Evolutionary conservation across 2,113 vertebrate species (phyloP).

Genomic region (Tonatia bakeri): DNA sequence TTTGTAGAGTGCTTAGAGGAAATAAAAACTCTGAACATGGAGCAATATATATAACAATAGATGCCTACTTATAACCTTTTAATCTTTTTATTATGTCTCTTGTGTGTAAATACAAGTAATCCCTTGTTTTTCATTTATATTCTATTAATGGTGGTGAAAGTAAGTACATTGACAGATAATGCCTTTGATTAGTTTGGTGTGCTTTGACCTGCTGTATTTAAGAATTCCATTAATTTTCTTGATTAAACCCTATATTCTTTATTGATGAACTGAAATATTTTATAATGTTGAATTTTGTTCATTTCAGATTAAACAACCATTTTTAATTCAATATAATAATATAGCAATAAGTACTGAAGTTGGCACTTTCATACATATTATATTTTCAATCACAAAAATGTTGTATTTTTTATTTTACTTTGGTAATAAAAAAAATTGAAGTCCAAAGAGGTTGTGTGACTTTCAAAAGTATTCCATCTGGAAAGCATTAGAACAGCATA

Average conservation of each 20-base stretch:
- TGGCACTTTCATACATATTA: background rate
- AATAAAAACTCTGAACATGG: background rate
- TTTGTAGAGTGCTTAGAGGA: background rate
- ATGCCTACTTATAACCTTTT: background rate
- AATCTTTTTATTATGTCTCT: background rate
- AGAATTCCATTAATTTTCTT: conserved; percentile 47
- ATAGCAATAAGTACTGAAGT: background rate
- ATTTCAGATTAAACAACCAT: background rate
- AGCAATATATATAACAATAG: background rate
- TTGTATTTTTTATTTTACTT: conserved; percentile 4
- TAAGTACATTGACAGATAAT: background rate
- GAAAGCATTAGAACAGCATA: background rate
- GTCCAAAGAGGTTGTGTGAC: background rate
- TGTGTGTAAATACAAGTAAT: background rate
- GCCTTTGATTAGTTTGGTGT: conserved; percentile 46
- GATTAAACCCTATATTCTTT: conserved; percentile 4
- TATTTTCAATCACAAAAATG: background rate
- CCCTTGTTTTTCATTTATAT: conserved; percentile 13
- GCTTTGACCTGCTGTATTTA: conserved; percentile 39
- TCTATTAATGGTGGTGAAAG: conserved; percentile 25
- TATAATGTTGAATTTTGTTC: background rate
- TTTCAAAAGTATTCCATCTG: background rate
- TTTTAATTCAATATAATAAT: background rate
- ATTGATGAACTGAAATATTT: conserved; percentile 20
- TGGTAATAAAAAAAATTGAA: background rate